Evolutionary conservation across 2,113 vertebrate species (phyloP), one percentile per base, ranked within the genome.

Genomic region (Pycnonotus jocosus): DNA sequence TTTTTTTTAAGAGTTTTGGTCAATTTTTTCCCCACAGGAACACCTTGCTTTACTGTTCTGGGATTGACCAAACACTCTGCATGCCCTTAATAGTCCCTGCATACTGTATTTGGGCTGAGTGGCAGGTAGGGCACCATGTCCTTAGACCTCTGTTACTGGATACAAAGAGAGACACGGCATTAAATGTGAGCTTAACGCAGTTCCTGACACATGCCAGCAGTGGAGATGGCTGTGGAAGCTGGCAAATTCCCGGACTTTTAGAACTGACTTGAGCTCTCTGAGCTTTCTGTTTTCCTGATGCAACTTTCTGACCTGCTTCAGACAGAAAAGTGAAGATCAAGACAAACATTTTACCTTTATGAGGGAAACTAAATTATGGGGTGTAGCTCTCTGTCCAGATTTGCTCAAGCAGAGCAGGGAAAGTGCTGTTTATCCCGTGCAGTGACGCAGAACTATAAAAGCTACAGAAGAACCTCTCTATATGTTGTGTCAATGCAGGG

Each of bases 111-210:
- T 37, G 54, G 35, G 40, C 53, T 73, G 40, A 66, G 37, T 2
- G 1, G 37, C 21, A 77, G n/a, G 31, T 20, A 45, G 11, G 31
- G 30, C 15, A 80, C 42, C 72, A 14, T 2, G 31, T 17, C 73
- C 0, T 0, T 16, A 50, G 35, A 31, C 1, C 1, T 71, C 33
- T 1, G 0, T 38, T 38, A 38, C 0, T 31, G 64, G 47, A 24
- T 9, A 57, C 14, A 35, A 64, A 90, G n/a, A 47, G 25, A 40
- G 27, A 50, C 20, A 33, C 0, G 1, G 30, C 7, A 15, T 54
- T 65, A 69, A 51, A 57, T 13, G 30, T 27, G 62, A 85, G 42
- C 35, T 37, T 45, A 64, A 0, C 11, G 42, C 33, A 73, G 71
- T 10, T 51, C 47, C 50, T 4, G 3, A 7, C 62, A 83, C 37